These are phyloP conservation scores for Desmophyllum pertusum DNA, from an alignment of 92 coral and sea anemone species.

Conservation along the genomic window DNA sequence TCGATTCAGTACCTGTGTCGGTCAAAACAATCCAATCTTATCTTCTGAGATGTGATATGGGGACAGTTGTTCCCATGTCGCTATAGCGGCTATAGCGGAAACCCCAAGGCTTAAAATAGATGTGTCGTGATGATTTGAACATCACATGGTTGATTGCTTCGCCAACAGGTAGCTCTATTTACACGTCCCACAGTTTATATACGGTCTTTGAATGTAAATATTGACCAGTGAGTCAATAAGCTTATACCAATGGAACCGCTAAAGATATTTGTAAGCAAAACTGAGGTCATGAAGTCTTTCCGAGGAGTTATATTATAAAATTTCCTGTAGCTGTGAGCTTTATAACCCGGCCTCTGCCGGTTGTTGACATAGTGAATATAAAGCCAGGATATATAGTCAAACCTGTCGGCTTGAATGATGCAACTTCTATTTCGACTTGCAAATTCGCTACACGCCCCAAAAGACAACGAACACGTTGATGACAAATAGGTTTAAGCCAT, in stretches of 20 bases:
- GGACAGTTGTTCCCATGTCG: background rate
- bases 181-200: background rate
- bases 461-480: background rate
- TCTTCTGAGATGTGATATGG: background rate
- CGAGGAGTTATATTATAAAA: too few species aligned
- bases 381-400: background rate
- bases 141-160: conserved; percentile 17
- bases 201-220: background rate
- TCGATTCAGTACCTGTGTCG: background rate
- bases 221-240: background rate
- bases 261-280: background rate
- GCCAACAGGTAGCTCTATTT: conserved; percentile 29
- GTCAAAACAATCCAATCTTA: background rate
- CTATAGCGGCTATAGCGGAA: background rate
- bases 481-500: background rate
- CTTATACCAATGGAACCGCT: background rate
- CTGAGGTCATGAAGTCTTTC: background rate
- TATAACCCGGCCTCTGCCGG: too few species aligned
- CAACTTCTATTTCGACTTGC: conserved; percentile 35
- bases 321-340: too few species aligned
- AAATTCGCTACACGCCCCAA: conserved; percentile 25
- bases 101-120: background rate
- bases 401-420: conserved; percentile 9
- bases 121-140: background rate
- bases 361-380: background rate